phyloP scores from a whole-genome alignment of 2,888 invertebrate genomes.

The Aleiodes leptofemur region DNA sequence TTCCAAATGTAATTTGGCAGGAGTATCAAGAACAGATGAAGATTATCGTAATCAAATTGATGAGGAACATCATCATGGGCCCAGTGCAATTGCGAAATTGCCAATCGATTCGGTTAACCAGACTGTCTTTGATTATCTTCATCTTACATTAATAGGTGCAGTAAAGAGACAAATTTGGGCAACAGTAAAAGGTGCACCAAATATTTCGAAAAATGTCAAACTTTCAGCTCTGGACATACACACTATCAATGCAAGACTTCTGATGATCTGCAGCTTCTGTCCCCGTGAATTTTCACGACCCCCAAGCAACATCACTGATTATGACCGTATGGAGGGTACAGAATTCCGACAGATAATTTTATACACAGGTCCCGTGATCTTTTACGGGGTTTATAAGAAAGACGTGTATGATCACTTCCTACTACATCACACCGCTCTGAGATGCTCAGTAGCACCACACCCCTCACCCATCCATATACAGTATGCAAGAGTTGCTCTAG shows the following conservation, averaged over 20 bases:
- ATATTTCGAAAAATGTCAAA: constrained; percentile 3
- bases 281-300: neutral
- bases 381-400: neutral
- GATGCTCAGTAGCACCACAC: neutral
- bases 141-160: neutral
- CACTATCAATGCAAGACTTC: neutral
- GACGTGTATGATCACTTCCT: constrained; percentile 3
- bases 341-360: neutral
- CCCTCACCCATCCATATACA: neutral
- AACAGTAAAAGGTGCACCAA: neutral
- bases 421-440: constrained; percentile 4
- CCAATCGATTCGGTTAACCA: constrained; percentile 6
- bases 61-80: constrained; percentile 11
- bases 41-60: neutral
- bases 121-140: neutral
- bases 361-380: constrained; percentile 11
- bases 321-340: too few species aligned
- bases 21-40: constrained; percentile 6
- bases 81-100: neutral
- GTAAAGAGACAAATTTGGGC: neutral
- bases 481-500: constrained; percentile 8
- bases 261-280: neutral
- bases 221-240: neutral
- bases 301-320: constrained; percentile 6
- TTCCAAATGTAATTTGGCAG: neutral